phyloP scores from a whole-genome alignment of 2,888 invertebrate species.

The Helleia helle region DNA sequence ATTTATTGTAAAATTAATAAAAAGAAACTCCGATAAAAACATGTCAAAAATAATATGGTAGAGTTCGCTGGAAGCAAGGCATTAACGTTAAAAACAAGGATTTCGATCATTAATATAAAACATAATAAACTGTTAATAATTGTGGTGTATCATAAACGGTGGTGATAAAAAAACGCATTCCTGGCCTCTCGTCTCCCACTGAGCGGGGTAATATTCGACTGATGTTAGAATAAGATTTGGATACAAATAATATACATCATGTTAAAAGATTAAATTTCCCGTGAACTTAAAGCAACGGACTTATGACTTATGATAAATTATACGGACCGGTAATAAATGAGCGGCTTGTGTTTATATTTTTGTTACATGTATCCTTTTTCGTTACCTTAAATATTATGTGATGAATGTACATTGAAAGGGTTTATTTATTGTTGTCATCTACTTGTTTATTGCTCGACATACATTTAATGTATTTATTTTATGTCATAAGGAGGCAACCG shows the following conservation, averaged over 20 bases:
- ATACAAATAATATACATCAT: conserved; percentile 13
- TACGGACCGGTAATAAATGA: not conserved
- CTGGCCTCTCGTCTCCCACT: conserved; percentile 47
- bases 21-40: too few species aligned
- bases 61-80: conserved; percentile 16
- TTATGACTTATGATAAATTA: conserved; percentile 6
- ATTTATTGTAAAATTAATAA: too few species aligned
- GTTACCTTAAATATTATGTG: not conserved
- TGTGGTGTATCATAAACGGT: conserved; percentile 44
- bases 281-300: conserved; percentile 6
- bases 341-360: not conserved
- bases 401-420: too few species aligned
- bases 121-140: conserved; percentile 53
- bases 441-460: too few species aligned
- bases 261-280: conserved; percentile 18
- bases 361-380: not conserved
- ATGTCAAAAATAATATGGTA: conserved; percentile 7
- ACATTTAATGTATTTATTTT: too few species aligned
- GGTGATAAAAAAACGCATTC: conserved; percentile 55
- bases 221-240: conserved; percentile 15
- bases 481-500: too few species aligned
- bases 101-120: conserved; percentile 55
- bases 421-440: too few species aligned
- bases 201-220: conserved; percentile 36
- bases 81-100: conserved; percentile 45